phyloP scores from a whole-genome alignment of 2,888 invertebrate species.

The Ichneumon xanthorius region DNA sequence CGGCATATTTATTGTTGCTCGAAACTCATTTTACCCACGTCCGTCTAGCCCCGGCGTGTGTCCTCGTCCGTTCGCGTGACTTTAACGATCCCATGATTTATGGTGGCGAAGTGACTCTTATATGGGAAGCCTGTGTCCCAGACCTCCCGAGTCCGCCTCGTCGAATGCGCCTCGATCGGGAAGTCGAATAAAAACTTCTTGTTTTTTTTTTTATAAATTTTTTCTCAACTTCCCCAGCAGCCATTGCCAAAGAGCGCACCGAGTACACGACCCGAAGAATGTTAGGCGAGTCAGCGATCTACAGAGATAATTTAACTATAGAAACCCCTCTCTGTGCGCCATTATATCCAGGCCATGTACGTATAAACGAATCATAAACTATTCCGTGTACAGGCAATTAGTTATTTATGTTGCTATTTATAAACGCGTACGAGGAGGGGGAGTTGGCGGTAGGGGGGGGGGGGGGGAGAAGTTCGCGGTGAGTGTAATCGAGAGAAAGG shows the following conservation, averaged over 20 bases:
- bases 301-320: conserved; percentile 48
- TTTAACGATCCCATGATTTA: conserved; percentile 66
- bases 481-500: conserved; percentile 66
- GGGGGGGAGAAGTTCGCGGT: conserved; percentile 32
- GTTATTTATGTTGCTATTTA: conserved; percentile 64
- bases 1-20: conserved; percentile 24
- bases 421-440: conserved; percentile 46
- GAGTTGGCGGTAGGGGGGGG: conserved; percentile 1
- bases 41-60: conserved; percentile 26
- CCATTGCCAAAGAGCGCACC: not conserved
- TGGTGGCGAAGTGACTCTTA: conserved; percentile 45
- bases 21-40: conserved; percentile 27
- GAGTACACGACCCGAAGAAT: not conserved
- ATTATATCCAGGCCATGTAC: conserved; percentile 31
- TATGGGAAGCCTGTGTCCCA: conserved; percentile 46
- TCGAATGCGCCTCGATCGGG: conserved; percentile 42
- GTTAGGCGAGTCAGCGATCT: not conserved
- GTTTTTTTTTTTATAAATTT: not conserved
- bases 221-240: not conserved
- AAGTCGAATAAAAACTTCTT: conserved; percentile 11
- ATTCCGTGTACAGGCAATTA: conserved; percentile 51
- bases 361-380: conserved; percentile 33
- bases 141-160: conserved; percentile 34
- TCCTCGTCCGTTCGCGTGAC: conserved; percentile 54
- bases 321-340: conserved; percentile 17